These are phyloP conservation scores for Astur gentilis DNA, from an alignment of 2,113 vertebrate species.

Conservation along the genomic window DNA sequence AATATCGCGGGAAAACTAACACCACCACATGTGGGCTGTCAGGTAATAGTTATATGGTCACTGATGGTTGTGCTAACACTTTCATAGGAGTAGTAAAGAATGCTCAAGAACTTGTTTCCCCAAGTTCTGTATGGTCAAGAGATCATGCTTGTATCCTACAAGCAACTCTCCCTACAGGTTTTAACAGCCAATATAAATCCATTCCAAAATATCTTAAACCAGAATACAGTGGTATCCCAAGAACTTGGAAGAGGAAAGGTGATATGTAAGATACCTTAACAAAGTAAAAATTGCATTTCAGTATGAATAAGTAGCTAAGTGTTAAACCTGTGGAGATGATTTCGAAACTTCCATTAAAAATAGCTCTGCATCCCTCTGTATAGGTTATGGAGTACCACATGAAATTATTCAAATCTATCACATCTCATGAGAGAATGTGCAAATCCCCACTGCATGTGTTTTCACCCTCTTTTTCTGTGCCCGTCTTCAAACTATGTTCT, in stretches of 20 bases:
- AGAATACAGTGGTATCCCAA: not conserved
- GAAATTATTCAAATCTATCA: not conserved
- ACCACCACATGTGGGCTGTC: not conserved
- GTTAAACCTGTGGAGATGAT: not conserved
- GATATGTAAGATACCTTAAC: not conserved
- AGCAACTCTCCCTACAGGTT: not conserved
- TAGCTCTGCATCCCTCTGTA: not conserved
- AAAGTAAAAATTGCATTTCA: not conserved
- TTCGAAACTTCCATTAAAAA: not conserved
- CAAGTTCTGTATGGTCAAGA: not conserved
- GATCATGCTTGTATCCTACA: not conserved
- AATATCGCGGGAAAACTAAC: not conserved
- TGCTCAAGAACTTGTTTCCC: not conserved
- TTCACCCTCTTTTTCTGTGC: not conserved
- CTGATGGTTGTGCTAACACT: not conserved
- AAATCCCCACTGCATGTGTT: not conserved
- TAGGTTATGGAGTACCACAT: accelerated
- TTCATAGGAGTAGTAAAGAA: not conserved
- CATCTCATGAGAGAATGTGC: not conserved
- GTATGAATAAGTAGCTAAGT: not conserved
- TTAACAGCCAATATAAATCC: not conserved
- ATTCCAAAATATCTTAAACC: not conserved
- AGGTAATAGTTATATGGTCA: not conserved
- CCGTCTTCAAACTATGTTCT: not conserved
- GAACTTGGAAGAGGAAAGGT: not conserved